Evolutionary conservation across 2,113 vertebrate species (phyloP).

Genomic region (Zosterops japonicus): DNA sequence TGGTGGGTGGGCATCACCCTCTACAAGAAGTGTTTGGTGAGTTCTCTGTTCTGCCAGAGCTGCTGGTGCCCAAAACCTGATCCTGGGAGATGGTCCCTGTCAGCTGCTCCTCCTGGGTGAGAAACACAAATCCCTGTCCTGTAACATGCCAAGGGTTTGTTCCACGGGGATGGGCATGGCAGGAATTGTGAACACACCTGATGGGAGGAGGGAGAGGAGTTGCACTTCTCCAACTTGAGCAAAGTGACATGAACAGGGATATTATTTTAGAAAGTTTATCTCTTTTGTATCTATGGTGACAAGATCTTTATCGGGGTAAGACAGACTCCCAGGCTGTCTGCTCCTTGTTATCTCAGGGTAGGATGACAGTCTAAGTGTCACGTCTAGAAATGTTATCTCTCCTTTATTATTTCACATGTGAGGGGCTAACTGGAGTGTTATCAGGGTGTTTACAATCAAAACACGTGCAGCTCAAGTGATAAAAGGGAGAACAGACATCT

Average conservation of each 20-base stretch:
- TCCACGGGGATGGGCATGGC: neutral
- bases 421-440: conserved; percentile 68
- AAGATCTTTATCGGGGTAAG: conserved; percentile 65
- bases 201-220: neutral
- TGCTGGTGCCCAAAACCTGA: rapidly evolving
- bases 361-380: conserved; percentile 55
- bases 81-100: neutral
- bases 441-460: conserved; percentile 69
- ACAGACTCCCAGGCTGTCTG: conserved; percentile 18
- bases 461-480: conserved; percentile 64
- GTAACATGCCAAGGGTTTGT: rapidly evolving
- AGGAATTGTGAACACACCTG: conserved; percentile 3
- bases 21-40: neutral
- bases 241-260: conserved; percentile 67
- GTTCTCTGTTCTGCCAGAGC: neutral
- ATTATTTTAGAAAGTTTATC: conserved; percentile 75
- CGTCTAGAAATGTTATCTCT: conserved; percentile 64
- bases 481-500: conserved; percentile 63
- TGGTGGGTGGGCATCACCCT: too few relatives aligned
- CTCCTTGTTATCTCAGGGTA: conserved; percentile 63
- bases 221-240: conserved; percentile 29
- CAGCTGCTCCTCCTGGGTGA: neutral
- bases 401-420: conserved; percentile 70
- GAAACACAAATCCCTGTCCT: neutral
- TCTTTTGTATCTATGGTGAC: conserved; percentile 69